Conservation (phyloP, 2,113 vertebrate genomes). For the Danio rerio region DNA sequence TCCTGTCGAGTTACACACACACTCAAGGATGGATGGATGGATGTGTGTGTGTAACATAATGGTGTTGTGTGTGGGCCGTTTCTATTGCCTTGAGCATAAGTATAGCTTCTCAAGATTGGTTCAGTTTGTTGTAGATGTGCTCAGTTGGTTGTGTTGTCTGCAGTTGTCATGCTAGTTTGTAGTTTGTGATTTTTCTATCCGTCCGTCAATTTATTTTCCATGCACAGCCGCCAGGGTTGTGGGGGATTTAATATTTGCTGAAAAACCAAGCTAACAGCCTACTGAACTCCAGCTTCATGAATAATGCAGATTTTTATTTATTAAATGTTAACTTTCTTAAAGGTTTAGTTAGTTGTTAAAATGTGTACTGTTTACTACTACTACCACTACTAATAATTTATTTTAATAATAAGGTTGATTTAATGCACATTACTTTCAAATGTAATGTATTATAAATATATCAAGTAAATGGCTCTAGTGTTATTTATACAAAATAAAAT, state of each 20-base stretch:
- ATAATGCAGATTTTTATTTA: too few relatives aligned
- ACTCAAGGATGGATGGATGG: too few relatives aligned
- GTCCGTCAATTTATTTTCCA: background rate
- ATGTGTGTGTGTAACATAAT: background rate
- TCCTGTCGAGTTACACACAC: too few relatives aligned
- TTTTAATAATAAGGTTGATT: too few relatives aligned
- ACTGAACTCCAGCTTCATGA: background rate
- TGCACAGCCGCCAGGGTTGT: background rate
- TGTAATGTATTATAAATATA: too few relatives aligned
- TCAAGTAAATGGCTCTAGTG: too few relatives aligned
- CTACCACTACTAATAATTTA: too few relatives aligned
- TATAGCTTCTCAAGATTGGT: background rate
- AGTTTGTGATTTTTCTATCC: background rate
- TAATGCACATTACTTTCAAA: too few relatives aligned
- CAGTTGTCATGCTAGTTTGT: background rate
- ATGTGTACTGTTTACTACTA: too few relatives aligned
- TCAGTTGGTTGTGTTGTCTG: background rate
- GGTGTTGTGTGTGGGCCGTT: background rate
- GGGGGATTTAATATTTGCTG: background rate
- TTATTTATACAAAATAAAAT: too few relatives aligned
- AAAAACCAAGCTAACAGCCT: background rate
- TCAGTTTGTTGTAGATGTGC: background rate
- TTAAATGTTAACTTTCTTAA: too few relatives aligned
- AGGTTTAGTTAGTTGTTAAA: too few relatives aligned
- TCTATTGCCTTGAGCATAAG: background rate